phyloP scores from a whole-genome alignment of 1,140 invertebrate species.

The Brachionus rubens region DNA sequence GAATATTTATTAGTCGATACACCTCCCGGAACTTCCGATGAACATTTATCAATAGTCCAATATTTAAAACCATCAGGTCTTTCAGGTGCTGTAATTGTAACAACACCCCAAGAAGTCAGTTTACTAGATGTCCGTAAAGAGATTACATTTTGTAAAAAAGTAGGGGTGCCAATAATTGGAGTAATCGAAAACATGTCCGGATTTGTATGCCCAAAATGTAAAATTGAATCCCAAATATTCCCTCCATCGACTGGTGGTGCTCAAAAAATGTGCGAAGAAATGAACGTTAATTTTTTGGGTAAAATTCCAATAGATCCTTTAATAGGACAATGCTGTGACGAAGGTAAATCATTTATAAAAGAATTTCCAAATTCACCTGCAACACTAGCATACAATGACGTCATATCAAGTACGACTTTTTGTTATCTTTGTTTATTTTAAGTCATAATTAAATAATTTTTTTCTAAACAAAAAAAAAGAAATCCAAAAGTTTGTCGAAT shows the following conservation, averaged over 20 bases:
- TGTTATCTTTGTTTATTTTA: not conserved
- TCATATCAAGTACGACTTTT: constrained; percentile 35
- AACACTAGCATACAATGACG: constrained; percentile 51
- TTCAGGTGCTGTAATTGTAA: constrained; percentile 79
- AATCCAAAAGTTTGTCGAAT: no score
- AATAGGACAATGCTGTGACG: constrained; percentile 66
- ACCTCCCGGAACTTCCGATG: constrained; percentile 92
- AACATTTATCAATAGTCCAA: constrained; percentile 89
- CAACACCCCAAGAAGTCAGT: constrained; percentile 68
- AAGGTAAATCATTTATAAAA: constrained; percentile 70
- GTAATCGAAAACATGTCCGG: constrained; percentile 94
- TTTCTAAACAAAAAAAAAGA: no score
- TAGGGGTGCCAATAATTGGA: constrained; percentile 80
- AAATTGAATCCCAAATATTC: constrained; percentile 68
- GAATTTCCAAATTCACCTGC: constrained; percentile 70
- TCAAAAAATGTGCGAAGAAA: constrained; percentile 52
- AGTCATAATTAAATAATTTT: not conserved
- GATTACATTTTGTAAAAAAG: constrained; percentile 90
- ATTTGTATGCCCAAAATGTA: constrained; percentile 82
- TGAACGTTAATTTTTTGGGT: constrained; percentile 58
- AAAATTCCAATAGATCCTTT: constrained; percentile 61
- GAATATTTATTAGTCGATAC: constrained; percentile 93
- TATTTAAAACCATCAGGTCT: constrained; percentile 73
- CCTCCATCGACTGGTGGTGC: constrained; percentile 66
- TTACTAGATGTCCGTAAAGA: constrained; percentile 89